Percentiles rank a stretch among this genome's conserved stretches.
phyloP scores from a whole-genome alignment of 2,888 invertebrate genomes.

The Kuschelorhynchus macadamiae region DNA sequence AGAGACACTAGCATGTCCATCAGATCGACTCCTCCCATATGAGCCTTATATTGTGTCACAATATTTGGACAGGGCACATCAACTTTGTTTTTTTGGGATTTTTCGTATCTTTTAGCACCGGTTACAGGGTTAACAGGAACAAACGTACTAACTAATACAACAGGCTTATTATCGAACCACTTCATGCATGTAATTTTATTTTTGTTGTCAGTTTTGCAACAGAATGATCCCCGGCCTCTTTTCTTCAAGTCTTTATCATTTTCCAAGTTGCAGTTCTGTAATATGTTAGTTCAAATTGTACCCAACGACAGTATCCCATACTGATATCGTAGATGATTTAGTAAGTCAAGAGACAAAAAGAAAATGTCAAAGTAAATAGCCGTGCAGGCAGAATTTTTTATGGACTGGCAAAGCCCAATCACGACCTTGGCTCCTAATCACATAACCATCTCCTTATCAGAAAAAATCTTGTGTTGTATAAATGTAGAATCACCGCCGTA shows the following conservation, averaged over 20 bases:
- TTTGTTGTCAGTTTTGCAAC: conserved; percentile 9
- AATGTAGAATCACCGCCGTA: conserved; percentile 49
- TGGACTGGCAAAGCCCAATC: conserved; percentile 22
- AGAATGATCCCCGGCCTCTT: conserved; percentile 19
- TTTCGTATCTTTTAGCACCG: conserved; percentile 28
- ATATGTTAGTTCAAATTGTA: no score
- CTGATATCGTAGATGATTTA: conserved; percentile 17
- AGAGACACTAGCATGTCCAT: conserved; percentile 31
- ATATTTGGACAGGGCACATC: conserved; percentile 25
- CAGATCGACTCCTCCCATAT: conserved; percentile 24
- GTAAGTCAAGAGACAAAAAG: conserved; percentile 17
- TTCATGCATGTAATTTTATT: conserved; percentile 12
- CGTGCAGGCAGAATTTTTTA: conserved; percentile 39
- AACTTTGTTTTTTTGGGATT: conserved; percentile 28
- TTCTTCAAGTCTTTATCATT: conserved; percentile 2
- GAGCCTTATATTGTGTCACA: conserved; percentile 33
- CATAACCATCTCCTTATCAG: conserved; percentile 20
- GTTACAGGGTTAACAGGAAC: conserved; percentile 10
- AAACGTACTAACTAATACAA: no score
- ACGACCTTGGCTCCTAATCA: conserved; percentile 34
- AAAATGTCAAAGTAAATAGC: conserved; percentile 41
- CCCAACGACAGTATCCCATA: conserved; percentile 28
- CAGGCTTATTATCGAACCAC: no score
- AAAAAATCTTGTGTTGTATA: conserved; percentile 24
- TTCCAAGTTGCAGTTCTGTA: conserved; percentile 15